phyloP scores from a whole-genome alignment of 2,888 invertebrate species.

The Drosophila rubida region DNA sequence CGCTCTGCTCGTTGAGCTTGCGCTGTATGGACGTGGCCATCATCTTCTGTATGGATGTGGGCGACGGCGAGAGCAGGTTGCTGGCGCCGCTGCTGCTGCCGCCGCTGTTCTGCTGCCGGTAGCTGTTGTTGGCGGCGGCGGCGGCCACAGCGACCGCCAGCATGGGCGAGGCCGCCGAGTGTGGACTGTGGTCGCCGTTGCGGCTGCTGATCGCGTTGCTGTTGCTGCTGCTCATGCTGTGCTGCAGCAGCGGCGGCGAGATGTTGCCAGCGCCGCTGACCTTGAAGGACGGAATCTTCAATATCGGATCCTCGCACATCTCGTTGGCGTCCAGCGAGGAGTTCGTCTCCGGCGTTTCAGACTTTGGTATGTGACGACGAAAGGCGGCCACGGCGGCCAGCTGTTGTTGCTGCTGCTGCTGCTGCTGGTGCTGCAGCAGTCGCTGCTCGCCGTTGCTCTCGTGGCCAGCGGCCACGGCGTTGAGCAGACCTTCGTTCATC shows the following conservation, averaged over 20 bases:
- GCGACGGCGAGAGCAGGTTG: slow-evolving; percentile 86
- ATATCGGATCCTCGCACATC: slow-evolving; percentile 89
- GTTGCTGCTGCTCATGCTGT: slow-evolving; percentile 51
- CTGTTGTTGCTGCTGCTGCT: slow-evolving; percentile 79
- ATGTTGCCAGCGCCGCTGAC: slow-evolving; percentile 86
- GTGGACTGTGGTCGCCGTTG: slow-evolving; percentile 83
- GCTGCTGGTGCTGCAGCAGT: slow-evolving; percentile 70
- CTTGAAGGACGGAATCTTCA: slow-evolving; percentile 97
- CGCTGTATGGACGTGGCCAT: slow-evolving; percentile 97
- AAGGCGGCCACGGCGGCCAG: slow-evolving; percentile 59
- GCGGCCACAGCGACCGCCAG: slow-evolving; percentile 77
- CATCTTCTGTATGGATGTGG: slow-evolving; percentile 91
- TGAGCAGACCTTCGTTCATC: slow-evolving; percentile 60
- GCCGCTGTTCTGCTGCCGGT: slow-evolving; percentile 78
- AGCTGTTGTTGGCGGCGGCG: slow-evolving; percentile 76
- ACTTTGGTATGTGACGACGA: slow-evolving; percentile 83
- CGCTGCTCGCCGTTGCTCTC: slow-evolving; percentile 74
- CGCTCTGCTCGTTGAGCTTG: slow-evolving; percentile 86
- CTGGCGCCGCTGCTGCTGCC: slow-evolving; percentile 55
- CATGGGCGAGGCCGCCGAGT: slow-evolving; percentile 82
- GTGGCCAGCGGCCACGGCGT: slow-evolving; percentile 44
- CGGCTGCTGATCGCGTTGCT: slow-evolving; percentile 84
- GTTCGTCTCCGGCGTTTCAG: slow-evolving; percentile 86
- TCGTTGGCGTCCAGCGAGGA: slow-evolving; percentile 84
- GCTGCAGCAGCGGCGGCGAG: slow-evolving; percentile 66